Conservation (phyloP, 1,140 invertebrate species). For the Caenorhabditis brenneri region DNA sequence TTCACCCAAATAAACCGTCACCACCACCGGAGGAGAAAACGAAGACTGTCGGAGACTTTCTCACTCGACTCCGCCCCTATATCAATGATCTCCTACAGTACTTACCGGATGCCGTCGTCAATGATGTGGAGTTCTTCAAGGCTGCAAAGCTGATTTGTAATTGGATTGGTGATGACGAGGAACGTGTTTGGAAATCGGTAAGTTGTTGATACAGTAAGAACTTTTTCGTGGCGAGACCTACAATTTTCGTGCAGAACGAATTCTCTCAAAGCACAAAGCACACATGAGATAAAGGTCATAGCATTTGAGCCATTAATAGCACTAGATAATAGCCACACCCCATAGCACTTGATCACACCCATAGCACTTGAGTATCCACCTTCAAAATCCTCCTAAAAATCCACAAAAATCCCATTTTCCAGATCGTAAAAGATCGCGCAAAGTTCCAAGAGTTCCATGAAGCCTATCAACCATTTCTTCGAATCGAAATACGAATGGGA, state of each 20-base stretch:
- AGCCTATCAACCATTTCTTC: neutral
- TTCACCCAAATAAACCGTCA: neutral
- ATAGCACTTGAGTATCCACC: too few relatives aligned
- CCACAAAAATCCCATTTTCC: neutral
- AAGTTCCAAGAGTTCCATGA: conserved; percentile 6
- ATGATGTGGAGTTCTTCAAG: neutral
- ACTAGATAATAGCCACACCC: too few relatives aligned
- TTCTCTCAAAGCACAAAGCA: too few relatives aligned
- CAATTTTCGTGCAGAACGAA: too few relatives aligned
- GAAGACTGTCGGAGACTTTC: neutral
- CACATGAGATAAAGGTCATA: too few relatives aligned
- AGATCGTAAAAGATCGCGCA: neutral
- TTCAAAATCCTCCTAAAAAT: neutral
- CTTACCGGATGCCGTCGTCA: neutral
- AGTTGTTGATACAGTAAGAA: too few relatives aligned
- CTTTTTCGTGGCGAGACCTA: too few relatives aligned
- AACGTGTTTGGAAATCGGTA: neutral
- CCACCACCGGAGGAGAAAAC: neutral
- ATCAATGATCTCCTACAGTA: neutral
- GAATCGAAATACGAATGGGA: conserved; percentile 28
- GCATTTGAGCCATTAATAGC: too few relatives aligned
- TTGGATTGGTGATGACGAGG: neutral
- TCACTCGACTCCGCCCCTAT: neutral
- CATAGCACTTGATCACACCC: too few relatives aligned
- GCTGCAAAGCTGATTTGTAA: neutral